Evolutionary conservation across 2,797 vertebrate genomes (phyloP).

Genomic region (Hypotaenidia okinawae): DNA sequence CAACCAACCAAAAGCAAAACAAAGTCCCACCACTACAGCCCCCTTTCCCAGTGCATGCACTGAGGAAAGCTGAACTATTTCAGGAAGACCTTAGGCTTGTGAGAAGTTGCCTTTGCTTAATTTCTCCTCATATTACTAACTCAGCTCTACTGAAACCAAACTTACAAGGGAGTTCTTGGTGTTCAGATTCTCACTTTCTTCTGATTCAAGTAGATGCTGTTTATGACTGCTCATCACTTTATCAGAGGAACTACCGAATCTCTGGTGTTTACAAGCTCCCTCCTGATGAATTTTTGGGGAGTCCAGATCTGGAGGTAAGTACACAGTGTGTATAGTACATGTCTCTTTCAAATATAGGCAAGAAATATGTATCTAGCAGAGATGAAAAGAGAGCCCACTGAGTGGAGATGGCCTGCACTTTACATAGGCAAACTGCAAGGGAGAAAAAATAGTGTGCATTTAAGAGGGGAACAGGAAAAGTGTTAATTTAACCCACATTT

Average conservation of each 20-base stretch:
- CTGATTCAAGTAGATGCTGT: constrained; percentile 84
- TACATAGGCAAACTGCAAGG: not conserved
- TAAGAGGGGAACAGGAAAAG: not conserved
- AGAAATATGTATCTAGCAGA: not conserved
- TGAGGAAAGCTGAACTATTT: not conserved
- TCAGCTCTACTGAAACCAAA: not conserved
- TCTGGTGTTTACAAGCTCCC: constrained; percentile 95
- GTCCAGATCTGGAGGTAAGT: constrained; percentile 88
- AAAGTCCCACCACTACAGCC: not conserved
- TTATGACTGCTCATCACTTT: constrained; percentile 95
- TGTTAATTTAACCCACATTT: not conserved
- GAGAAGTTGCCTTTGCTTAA: not conserved
- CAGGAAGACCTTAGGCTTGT: not conserved
- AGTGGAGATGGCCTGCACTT: not conserved
- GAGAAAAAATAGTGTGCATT: not conserved
- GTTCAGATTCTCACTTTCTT: not conserved
- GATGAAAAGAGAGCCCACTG: not conserved
- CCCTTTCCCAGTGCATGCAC: not conserved
- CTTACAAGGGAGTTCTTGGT: not conserved
- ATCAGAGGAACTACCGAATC: constrained; percentile 92
- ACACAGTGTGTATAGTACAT: not conserved
- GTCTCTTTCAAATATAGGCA: not conserved
- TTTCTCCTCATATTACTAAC: not conserved
- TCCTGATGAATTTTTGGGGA: constrained; percentile 93
- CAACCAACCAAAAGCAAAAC: not conserved